Conservation (phyloP, 30 jellyfish, hydroid and myxozoan species). For the Phacellophora camtschatica region DNA sequence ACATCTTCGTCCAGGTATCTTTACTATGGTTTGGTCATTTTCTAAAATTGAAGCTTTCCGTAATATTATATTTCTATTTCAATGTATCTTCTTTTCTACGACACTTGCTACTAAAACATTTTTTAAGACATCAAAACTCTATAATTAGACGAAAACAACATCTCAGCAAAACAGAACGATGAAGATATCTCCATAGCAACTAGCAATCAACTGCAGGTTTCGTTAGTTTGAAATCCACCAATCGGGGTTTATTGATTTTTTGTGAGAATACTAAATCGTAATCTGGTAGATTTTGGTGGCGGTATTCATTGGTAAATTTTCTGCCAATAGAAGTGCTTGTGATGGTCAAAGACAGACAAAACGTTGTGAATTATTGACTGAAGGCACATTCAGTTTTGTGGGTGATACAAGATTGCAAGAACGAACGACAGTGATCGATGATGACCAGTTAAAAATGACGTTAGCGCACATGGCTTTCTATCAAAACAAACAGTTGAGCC, state of each 20-base stretch:
- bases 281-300: constrained; percentile 1
- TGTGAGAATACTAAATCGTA: not conserved
- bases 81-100: no score
- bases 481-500: no score
- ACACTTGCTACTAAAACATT: no score
- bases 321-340: not conserved
- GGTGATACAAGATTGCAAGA: no score
- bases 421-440: no score
- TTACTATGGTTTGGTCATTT: not conserved
- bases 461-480: no score
- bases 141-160: not conserved
- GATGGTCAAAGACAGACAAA: no score
- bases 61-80: no score
- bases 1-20: not conserved
- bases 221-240: not conserved
- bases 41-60: no score
- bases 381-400: no score
- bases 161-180: not conserved
- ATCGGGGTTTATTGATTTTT: not conserved
- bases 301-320: not conserved
- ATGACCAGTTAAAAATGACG: no score
- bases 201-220: constrained; percentile 5
- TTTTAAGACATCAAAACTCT: not conserved
- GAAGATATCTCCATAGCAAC: not conserved
- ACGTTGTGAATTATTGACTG: no score